phyloP scores from a whole-genome alignment of 2,888 invertebrate genomes.

The Labia minor region DNA sequence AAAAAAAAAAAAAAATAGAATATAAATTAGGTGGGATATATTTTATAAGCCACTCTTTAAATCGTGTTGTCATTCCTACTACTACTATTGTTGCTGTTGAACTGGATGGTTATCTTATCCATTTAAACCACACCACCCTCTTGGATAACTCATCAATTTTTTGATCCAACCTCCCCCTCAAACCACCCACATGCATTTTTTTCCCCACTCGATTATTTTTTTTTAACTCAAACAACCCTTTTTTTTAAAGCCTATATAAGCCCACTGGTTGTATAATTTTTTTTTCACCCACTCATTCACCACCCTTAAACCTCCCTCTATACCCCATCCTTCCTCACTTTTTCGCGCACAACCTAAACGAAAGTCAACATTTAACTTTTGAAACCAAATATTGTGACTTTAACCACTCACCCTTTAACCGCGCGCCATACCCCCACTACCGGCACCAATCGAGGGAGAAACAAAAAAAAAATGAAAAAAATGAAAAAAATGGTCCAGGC shows the following conservation, averaged over 20 bases:
- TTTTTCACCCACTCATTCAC: background rate
- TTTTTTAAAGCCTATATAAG: slow-evolving; percentile 9
- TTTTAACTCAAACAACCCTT: slow-evolving; percentile 5
- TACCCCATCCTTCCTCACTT: too few relatives aligned
- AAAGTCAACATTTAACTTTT: slow-evolving; percentile 13
- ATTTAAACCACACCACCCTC: background rate
- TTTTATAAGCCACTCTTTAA: slow-evolving; percentile 2
- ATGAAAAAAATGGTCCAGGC: slow-evolving; percentile 3
- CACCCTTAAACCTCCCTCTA: too few relatives aligned
- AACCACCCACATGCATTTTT: background rate
- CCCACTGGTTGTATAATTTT: slow-evolving; percentile 4
- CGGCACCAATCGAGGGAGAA: background rate
- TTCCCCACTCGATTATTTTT: slow-evolving; percentile 4
- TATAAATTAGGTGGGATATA: too few relatives aligned
- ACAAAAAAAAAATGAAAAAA: too few relatives aligned
- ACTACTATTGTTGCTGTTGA: too few relatives aligned
- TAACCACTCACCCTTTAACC: background rate
- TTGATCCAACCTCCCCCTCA: background rate
- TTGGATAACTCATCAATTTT: slow-evolving; percentile 13
- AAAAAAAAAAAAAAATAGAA: too few relatives aligned
- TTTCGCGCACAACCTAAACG: background rate
- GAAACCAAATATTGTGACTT: slow-evolving; percentile 13
- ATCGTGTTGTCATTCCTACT: slow-evolving; percentile 13
- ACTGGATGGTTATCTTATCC: background rate
- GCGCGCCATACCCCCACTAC: background rate